phyloP scores from a whole-genome alignment of 2,113 vertebrate species.

The Trematocara marginatum region DNA sequence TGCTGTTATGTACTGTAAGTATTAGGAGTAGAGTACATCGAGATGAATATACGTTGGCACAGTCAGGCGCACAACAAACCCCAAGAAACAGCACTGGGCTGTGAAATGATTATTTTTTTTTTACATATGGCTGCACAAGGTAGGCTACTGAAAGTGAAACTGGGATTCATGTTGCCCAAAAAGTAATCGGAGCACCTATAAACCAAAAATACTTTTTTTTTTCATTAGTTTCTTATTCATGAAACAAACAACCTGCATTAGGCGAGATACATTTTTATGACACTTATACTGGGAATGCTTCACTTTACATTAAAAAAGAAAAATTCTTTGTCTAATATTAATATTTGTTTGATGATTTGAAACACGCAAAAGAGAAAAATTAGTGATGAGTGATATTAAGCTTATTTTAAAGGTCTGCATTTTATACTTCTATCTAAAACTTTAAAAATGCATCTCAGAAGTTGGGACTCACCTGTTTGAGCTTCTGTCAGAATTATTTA shows the following conservation, averaged over 20 bases:
- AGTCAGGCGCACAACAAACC: accelerated
- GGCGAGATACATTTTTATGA: neutral
- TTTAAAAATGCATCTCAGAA: neutral
- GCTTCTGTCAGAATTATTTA: neutral
- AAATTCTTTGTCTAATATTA: neutral
- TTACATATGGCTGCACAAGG: neutral
- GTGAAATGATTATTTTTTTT: neutral
- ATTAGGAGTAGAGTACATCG: neutral
- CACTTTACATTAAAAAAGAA: neutral
- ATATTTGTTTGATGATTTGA: neutral
- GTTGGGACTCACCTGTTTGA: neutral
- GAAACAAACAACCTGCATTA: neutral
- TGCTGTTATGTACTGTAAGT: neutral
- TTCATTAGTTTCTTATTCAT: neutral
- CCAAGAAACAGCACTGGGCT: neutral
- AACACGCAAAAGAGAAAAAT: neutral
- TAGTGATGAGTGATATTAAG: neutral
- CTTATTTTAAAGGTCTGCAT: neutral
- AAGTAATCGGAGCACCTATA: neutral
- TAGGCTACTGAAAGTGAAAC: neutral
- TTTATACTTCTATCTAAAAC: neutral
- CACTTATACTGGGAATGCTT: neutral
- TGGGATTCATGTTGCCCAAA: neutral
- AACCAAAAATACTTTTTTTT: neutral
- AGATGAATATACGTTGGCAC: neutral